Evolutionary conservation across 2,113 vertebrate genomes (phyloP).

Genomic region (Bubo bubo): DNA sequence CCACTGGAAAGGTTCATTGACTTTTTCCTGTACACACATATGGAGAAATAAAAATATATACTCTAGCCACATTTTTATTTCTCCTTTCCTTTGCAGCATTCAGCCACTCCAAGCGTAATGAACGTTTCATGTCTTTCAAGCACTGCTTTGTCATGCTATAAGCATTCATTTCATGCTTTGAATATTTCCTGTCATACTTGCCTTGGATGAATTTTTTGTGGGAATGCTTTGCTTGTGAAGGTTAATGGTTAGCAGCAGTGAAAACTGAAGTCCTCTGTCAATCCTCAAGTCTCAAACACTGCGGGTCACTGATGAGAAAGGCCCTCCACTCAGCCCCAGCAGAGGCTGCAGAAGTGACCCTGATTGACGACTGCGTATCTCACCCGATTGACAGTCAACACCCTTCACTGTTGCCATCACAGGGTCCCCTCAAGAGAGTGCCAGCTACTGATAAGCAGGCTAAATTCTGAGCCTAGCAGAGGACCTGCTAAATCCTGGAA

Average conservation of each 20-base stretch:
- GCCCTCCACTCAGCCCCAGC: background rate
- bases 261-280: slow-evolving; percentile 1
- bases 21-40: background rate
- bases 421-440: background rate
- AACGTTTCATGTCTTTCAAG: slow-evolving; percentile 42
- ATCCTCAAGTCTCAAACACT: background rate
- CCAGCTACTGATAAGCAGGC: slow-evolving; percentile 27
- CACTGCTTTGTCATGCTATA: slow-evolving; percentile 18
- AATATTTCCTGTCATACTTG: slow-evolving; percentile 32
- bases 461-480: background rate
- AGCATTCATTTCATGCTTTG: slow-evolving; percentile 33
- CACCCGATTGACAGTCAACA: background rate
- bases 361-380: background rate
- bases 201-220: slow-evolving; percentile 15
- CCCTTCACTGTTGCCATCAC: background rate
- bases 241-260: slow-evolving; percentile 8
- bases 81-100: slow-evolving; percentile 3
- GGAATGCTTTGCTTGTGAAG: slow-evolving; percentile 20
- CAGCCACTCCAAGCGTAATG: background rate
- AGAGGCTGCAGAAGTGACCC: background rate
- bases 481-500: background rate
- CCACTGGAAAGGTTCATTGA: background rate
- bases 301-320: background rate
- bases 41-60: background rate
- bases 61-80: background rate